Evolutionary conservation across 2,113 vertebrate species (phyloP).

Genomic region (Formicarius rufipectus): DNA sequence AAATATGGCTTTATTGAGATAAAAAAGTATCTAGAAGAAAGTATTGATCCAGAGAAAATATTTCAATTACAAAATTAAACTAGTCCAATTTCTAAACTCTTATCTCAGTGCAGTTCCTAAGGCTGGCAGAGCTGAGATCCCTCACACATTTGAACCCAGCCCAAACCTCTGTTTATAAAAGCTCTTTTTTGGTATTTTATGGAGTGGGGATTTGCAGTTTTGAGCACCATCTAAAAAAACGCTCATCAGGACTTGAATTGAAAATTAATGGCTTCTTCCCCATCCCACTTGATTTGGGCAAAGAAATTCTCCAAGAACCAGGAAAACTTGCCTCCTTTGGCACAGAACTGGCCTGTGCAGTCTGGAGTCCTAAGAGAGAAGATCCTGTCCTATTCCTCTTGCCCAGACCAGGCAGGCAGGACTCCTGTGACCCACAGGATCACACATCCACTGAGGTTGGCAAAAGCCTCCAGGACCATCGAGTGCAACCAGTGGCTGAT

Average conservation of each 20-base stretch:
- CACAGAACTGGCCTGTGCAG: background rate
- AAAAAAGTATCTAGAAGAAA: background rate
- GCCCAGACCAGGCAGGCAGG: background rate
- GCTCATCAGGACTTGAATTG: background rate
- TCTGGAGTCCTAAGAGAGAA: background rate
- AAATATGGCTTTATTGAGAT: background rate
- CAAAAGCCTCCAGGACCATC: background rate
- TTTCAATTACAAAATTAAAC: background rate
- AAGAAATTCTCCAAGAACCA: background rate
- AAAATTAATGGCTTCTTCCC: background rate
- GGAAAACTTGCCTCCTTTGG: background rate
- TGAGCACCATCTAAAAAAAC: background rate
- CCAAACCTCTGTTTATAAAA: background rate
- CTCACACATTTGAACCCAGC: background rate
- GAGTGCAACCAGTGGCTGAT: background rate
- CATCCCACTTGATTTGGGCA: background rate
- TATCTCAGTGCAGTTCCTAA: background rate
- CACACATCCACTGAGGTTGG: background rate
- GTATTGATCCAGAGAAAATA: background rate
- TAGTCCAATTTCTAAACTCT: background rate
- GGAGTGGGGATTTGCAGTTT: background rate
- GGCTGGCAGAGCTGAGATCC: background rate
- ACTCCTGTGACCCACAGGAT: background rate
- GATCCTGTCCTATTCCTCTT: background rate
- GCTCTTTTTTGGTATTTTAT: background rate